phyloP scores from a whole-genome alignment of 1,140 invertebrate genomes.

The Apis laboriosa region DNA sequence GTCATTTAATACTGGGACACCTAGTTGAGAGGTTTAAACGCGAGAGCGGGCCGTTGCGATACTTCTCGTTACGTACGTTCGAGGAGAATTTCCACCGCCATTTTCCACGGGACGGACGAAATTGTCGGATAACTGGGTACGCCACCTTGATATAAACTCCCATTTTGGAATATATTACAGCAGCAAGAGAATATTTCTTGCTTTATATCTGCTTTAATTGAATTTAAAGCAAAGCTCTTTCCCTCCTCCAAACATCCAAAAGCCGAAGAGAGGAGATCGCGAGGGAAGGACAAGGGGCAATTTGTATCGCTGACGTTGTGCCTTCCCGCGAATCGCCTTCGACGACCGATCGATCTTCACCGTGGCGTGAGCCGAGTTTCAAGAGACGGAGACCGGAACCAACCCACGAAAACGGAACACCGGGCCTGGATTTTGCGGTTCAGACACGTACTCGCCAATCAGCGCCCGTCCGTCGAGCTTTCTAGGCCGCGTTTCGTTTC shows the following conservation, averaged over 20 bases:
- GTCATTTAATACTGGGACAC: conserved; percentile 42
- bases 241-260: too few species aligned
- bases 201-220: conserved; percentile 33
- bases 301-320: too few species aligned
- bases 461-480: neutral
- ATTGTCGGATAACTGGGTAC: conserved; percentile 40
- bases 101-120: conserved; percentile 18
- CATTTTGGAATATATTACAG: conserved; percentile 35
- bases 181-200: conserved; percentile 45
- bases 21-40: conserved; percentile 52
- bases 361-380: neutral
- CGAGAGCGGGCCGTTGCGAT: conserved; percentile 50
- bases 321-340: too few species aligned
- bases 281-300: too few species aligned
- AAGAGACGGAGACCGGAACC: neutral
- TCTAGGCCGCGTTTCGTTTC: neutral
- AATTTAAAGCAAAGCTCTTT: conserved; percentile 23
- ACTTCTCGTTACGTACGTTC: conserved; percentile 47
- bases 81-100: conserved; percentile 43
- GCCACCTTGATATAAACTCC: conserved; percentile 15
- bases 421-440: conserved; percentile 15
- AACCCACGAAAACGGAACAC: neutral
- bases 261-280: too few species aligned
- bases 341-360: neutral
- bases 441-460: conserved; percentile 19